Evolutionary conservation across 2,888 invertebrate species (phyloP).

Genomic region (Drosophila tanythrix): DNA sequence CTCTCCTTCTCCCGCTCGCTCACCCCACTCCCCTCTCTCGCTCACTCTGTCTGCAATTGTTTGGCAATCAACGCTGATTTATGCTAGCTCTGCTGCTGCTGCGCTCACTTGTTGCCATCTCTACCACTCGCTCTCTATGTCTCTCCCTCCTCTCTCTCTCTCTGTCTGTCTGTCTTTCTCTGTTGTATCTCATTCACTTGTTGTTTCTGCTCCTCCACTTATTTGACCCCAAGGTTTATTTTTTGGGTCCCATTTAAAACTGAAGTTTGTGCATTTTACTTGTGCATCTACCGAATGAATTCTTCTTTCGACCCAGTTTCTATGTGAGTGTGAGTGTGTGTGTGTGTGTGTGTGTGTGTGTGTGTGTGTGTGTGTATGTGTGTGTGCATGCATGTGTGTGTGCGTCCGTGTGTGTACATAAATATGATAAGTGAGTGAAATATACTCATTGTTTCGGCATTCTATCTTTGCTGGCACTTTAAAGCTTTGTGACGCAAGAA

Average conservation of each 20-base stretch:
- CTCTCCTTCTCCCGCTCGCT: neutral
- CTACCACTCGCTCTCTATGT: constrained; percentile 3
- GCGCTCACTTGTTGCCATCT: constrained; percentile 33
- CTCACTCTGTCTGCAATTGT: constrained; percentile 57
- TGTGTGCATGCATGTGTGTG: neutral
- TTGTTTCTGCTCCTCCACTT: constrained; percentile 12
- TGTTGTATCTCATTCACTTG: constrained; percentile 15
- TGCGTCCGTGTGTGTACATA: neutral
- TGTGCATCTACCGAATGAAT: constrained; percentile 18
- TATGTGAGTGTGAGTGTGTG: neutral
- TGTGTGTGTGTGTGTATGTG: neutral
- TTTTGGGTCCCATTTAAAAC: constrained; percentile 17
- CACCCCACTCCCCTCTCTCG: neutral
- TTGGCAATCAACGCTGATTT: constrained; percentile 80
- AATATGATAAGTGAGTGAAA: constrained; percentile 39
- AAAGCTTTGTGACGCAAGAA: constrained; percentile 21
- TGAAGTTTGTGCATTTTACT: constrained; percentile 34
- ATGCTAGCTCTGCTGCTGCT: constrained; percentile 41
- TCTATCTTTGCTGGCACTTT: constrained; percentile 24
- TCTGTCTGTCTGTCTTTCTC: constrained; percentile 18
- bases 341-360: neutral
- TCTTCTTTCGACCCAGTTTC: constrained; percentile 47
- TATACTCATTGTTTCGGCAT: constrained; percentile 7
- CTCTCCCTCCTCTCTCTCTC: neutral
- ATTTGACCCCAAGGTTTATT: constrained; percentile 25